Base-by-base conservation (phyloP, 2,888 invertebrate genomes). In the Rapana venosa region DNA sequence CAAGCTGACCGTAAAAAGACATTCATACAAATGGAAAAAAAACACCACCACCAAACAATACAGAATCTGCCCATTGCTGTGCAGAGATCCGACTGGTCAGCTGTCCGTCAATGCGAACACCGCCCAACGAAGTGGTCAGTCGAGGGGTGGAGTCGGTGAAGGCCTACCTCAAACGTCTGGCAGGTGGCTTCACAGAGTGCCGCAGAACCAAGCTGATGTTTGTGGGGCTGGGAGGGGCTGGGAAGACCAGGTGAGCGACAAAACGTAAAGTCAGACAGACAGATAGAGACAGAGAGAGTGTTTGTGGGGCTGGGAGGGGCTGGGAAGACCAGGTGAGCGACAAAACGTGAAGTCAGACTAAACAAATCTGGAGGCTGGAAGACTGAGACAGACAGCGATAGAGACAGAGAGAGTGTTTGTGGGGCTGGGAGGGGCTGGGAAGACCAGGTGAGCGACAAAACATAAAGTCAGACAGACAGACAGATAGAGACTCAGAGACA, bases 261-360 rank as follows among this genome's bases (percentile, higher is more conserved):
- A n/a, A n/a, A n/a, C n/a, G n/a, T n/a, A n/a, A n/a, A n/a, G n/a
- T n/a, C 47, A 47, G 47, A 47, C 47, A 47, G 47, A 47, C 47
- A 47, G 47, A 47, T 8, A 47, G 47, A 47, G n/a, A n/a, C n/a
- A n/a, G n/a, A n/a, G n/a, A n/a, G n/a, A n/a, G n/a, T 96, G 96
- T 94, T 96, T 79, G 96, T 96, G 17, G 96, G 96, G 17, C 94
- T 96, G n/a, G 96, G 96, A 84, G 96, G 96, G 58, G 96, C 96
- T 30, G 96, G 96, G 11, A 96, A 96, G 93, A 96, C 96, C 81
- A 96, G 95, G 95, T 96, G 91, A 22, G 90, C 94, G 47, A 8
- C n/a, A n/a, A n/a, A n/a, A n/a, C n/a, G n/a, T n/a, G n/a, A n/a
- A n/a, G n/a, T n/a, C 47, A 47, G 47, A 47, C 47, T n/a, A 47